Percentiles rank a stretch among this genome's conserved stretches.
These are phyloP conservation scores for Bombycilla garrulus DNA, from an alignment of 2,113 vertebrate species.

Conservation along the genomic window DNA sequence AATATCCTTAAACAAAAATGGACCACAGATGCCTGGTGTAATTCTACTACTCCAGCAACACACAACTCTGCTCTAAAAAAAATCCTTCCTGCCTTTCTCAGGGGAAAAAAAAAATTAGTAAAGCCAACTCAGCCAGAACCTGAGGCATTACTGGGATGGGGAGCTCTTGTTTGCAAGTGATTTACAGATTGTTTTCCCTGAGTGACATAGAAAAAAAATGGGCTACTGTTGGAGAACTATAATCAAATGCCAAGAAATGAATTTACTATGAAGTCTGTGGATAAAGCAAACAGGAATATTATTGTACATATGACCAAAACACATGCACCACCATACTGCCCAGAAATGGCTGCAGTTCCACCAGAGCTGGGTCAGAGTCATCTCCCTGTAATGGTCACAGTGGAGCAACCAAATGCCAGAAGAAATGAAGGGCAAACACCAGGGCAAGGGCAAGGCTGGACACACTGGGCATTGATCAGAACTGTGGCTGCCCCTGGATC, in stretches of 20 bases:
- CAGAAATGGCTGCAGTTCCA: neutral
- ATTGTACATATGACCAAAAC: neutral
- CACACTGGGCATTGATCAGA: neutral
- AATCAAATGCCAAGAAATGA: neutral
- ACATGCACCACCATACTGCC: neutral
- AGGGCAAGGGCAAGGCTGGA: neutral
- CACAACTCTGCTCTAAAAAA: neutral
- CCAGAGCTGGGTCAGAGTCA: neutral
- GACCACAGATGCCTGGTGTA: neutral
- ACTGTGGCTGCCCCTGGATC: neutral
- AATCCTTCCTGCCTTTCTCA: neutral
- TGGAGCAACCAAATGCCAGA: neutral
- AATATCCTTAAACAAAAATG: neutral
- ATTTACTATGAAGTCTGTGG: neutral
- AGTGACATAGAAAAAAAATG: neutral
- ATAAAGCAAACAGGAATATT: neutral
- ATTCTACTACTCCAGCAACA: neutral
- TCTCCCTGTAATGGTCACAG: neutral
- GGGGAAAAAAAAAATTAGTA: neutral
- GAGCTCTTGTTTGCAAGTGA: neutral
- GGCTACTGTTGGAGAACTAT: neutral
- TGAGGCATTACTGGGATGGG: neutral
- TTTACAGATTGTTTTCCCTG: conserved; percentile 18
- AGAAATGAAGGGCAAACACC: neutral
- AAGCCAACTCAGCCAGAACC: neutral